phyloP scores from a whole-genome alignment of 1,140 invertebrate genomes.

The Drosophila sp. region DNA sequence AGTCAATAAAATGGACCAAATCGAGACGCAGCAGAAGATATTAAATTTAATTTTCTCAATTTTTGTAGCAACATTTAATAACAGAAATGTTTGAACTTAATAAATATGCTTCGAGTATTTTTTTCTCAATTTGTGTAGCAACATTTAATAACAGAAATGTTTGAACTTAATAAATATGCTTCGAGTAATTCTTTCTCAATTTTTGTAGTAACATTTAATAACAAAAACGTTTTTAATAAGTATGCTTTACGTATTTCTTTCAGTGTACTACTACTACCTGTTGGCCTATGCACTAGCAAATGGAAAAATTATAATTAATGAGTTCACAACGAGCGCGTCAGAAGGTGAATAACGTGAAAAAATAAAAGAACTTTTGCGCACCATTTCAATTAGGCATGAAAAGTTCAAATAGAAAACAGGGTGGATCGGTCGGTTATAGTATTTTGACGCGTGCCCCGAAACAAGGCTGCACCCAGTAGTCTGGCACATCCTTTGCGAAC shows the following conservation, averaged over 20 bases:
- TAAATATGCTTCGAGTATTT: background rate
- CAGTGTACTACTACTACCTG: conserved; percentile 54
- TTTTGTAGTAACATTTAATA: background rate
- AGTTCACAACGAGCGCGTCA: conserved; percentile 71
- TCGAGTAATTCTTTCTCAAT: background rate
- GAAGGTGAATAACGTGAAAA: conserved; percentile 57
- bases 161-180: background rate
- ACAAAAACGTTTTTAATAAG: background rate
- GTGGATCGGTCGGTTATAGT: conserved; percentile 51
- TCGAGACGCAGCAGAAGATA: too few species aligned
- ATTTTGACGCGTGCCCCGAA: conserved; percentile 51
- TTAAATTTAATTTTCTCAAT: too few species aligned
- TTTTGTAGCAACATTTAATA: background rate
- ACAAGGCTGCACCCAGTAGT: conserved; percentile 67
- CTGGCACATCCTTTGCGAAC: conserved; percentile 71
- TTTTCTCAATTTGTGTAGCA: background rate
- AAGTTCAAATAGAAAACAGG: conserved; percentile 51
- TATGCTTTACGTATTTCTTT: background rate
- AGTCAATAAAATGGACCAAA: too few species aligned
- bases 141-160: background rate
- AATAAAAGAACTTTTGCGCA: conserved; percentile 59
- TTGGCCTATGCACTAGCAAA: conserved; percentile 60
- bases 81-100: background rate
- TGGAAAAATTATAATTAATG: conserved; percentile 73
- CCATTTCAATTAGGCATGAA: conserved; percentile 77